Base-by-base conservation (phyloP, 2,113 vertebrate genomes). In the Haemorhous mexicanus region DNA sequence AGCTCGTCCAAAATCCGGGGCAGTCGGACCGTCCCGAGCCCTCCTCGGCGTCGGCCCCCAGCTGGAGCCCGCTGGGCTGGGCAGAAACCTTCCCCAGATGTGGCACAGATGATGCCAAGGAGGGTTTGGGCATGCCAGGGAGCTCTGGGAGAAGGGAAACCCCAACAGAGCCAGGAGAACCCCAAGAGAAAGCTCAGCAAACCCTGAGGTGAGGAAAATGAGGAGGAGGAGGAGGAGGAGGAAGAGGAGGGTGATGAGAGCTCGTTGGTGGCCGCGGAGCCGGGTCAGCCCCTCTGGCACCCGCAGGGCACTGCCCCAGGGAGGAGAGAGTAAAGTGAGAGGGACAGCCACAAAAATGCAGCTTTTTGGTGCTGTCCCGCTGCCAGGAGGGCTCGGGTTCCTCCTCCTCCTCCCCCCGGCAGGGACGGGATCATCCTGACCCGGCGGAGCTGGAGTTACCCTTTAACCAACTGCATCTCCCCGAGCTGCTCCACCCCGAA, bases 381-480 rank as follows among this genome's bases (percentile, higher is more conserved):
- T 12, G 15, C 68, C 0, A 1, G 64, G 55, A 87, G 81, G 44
- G 95, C 43, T 82, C 24, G 20, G 75, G 47, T 41, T 1, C 39
- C 87, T 84, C 41, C 14, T 35, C 52, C 50, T 52, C 44, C 12
- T 35, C 61, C 55, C 23, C 20, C 55, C 21, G 1, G 1, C 87
- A 37, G 81, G 80, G 77, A 12, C 23, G 7, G 32, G 90, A 86
- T 93, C 80, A 2, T 86, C 85, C 78, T 74, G 93, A 90, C 87
- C 88, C 24, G 0, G 59, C 37, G 3, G 61, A 23, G 75, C 76
- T 37, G 77, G 22, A 95, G 93, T 95, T 94, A 95, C 85, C 92
- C 90, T 96, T 97, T 95, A 93, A 95, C 95, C 95, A 95, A 44
- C 82, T 30, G 84, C 21, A 1, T 87, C 90, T 83, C 86, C 94